Evolutionary conservation across 2,797 vertebrate species (phyloP).

Genomic region (Catostomus latipinnis): DNA sequence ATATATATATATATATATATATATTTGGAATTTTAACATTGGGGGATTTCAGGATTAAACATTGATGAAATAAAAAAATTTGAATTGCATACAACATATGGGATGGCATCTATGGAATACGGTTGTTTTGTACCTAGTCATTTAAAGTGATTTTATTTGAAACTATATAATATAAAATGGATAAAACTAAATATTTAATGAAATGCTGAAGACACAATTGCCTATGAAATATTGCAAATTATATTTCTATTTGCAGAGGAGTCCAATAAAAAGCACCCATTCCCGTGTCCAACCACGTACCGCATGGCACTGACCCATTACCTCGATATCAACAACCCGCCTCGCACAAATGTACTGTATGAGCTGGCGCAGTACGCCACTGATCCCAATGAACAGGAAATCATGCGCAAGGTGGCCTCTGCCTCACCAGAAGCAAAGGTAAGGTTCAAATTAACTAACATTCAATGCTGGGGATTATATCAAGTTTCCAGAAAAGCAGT

Average conservation of each 20-base stretch:
- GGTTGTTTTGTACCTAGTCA: no score
- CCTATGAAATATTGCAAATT: neutral
- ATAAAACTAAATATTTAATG: neutral
- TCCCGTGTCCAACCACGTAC: slow-evolving; percentile 86
- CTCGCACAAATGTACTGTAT: slow-evolving; percentile 85
- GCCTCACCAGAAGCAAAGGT: slow-evolving; percentile 85
- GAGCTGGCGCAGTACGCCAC: slow-evolving; percentile 84
- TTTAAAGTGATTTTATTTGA: no score
- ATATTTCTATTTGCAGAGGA: slow-evolving; percentile 75
- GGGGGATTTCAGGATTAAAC: no score
- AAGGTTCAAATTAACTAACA: neutral
- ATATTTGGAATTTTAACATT: neutral
- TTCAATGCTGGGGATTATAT: neutral
- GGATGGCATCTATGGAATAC: neutral
- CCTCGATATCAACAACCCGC: slow-evolving; percentile 86
- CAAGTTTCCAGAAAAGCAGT: neutral
- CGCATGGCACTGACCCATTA: slow-evolving; percentile 85
- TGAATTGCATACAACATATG: neutral
- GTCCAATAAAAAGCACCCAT: slow-evolving; percentile 87
- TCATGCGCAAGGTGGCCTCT: slow-evolving; percentile 83
- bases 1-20: slow-evolving; percentile 69
- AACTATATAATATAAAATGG: neutral
- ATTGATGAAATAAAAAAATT: neutral
- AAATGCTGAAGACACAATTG: neutral
- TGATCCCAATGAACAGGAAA: slow-evolving; percentile 78